Base-by-base conservation (phyloP, 1,140 invertebrate genomes). In the Daktulosphaira vitifoliae region DNA sequence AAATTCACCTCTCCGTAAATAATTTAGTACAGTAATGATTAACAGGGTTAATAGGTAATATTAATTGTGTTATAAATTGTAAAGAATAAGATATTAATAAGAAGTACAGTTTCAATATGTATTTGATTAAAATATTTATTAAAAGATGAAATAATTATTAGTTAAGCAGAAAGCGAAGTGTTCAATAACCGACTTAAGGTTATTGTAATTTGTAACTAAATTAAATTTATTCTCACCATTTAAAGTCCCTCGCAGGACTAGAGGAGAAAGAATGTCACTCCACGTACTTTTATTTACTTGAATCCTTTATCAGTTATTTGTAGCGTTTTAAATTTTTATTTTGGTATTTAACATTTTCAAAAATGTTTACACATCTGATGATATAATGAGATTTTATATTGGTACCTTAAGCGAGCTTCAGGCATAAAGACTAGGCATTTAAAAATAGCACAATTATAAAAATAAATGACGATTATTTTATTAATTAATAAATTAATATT, bases 351-450 rank as follows among this genome's bases (percentile, higher is more conserved):
- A 33, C 29, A 33, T 6, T 33, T 33, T 33, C 29, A 5, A n/a
- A n/a, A n/a, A n/a, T n/a, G n/a, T n/a, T n/a, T n/a, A n/a, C n/a
- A n/a, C n/a, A n/a, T n/a, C n/a, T n/a, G n/a, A n/a, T n/a, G n/a
- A n/a, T n/a, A n/a, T n/a, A n/a, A n/a, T n/a, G n/a, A n/a, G n/a
- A n/a, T n/a, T n/a, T n/a, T 33, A 33, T 20, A 29, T 48, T 62
- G 56, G 56, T 62, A 62, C 44, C 25, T 48, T 62, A 62, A 62
- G 56, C 56, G 56, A 46, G 56, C 56, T 62, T 62, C 16, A 62
- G 56, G 56, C 44, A 5, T 29, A 13, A 62, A 29, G 29, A 11
- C 25, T 46, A 26, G 23, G 25, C 23, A 13, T 26, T 56, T 56
- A n/a, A 56, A 18, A 56, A 56, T 44, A 44, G 39, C 39, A 38